Evolutionary conservation across 2,888 invertebrate species (phyloP).

Genomic region (Periphyllus acericola): DNA sequence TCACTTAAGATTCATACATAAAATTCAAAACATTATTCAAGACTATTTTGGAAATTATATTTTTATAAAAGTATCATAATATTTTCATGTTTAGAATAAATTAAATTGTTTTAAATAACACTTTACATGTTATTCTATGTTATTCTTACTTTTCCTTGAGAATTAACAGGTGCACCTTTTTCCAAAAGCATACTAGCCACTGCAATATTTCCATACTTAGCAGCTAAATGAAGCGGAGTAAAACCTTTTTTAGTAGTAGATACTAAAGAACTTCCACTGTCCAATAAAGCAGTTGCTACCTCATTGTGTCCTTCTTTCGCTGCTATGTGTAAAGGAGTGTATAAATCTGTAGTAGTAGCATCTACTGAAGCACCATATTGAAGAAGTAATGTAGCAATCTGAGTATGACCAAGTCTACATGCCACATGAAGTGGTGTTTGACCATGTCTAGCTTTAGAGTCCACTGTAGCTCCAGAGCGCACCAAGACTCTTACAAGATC

Average conservation of each 20-base stretch:
- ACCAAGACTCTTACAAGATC: conserved; percentile 95
- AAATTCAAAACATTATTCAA: too few species aligned
- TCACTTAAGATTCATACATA: too few species aligned
- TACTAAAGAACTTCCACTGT: conserved; percentile 88
- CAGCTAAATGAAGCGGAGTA: conserved; percentile 95
- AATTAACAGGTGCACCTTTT: conserved; percentile 87
- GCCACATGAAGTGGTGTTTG: conserved; percentile 98
- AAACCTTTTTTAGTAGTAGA: conserved; percentile 97
- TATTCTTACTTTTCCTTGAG: conserved; percentile 79
- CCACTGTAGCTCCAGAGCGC: conserved; percentile 89
- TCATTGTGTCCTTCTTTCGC: conserved; percentile 96
- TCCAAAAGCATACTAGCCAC: conserved; percentile 88
- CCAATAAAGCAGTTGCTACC: conserved; percentile 85
- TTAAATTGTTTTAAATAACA: neutral
- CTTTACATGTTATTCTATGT: neutral
- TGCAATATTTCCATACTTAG: conserved; percentile 95
- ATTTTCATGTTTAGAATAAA: too few species aligned
- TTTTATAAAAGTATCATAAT: too few species aligned
- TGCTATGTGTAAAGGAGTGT: conserved; percentile 96
- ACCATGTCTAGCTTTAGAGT: conserved; percentile 73
- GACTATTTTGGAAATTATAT: too few species aligned
- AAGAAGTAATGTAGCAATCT: conserved; percentile 91
- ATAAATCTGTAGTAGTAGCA: conserved; percentile 91
- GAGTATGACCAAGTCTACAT: conserved; percentile 92
- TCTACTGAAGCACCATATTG: conserved; percentile 93